Conservation (phyloP, 2,113 vertebrate genomes). For the Oriolus oriolus region DNA sequence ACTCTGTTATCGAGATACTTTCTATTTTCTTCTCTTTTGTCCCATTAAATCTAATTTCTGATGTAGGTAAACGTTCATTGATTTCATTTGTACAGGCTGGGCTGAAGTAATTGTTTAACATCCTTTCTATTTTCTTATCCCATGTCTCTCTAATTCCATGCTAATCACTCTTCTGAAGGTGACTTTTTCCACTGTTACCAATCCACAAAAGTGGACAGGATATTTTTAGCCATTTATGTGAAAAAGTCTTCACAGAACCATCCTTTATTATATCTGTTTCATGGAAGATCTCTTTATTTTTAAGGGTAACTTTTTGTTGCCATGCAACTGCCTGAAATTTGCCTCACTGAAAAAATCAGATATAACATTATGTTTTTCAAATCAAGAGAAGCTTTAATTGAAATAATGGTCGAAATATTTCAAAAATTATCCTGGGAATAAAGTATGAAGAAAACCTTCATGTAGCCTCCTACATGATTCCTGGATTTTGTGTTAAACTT, state of each 20-base stretch:
- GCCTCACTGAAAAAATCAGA: background rate
- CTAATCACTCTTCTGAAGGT: slow-evolving; percentile 25
- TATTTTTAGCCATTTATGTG: background rate
- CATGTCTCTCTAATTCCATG: slow-evolving; percentile 2
- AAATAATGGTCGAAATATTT: background rate
- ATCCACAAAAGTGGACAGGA: background rate
- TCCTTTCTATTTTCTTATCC: slow-evolving; percentile 50
- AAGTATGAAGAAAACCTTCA: background rate
- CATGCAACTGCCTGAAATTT: background rate
- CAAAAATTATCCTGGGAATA: background rate
- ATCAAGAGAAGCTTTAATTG: background rate
- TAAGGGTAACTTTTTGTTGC: background rate
- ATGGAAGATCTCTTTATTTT: background rate
- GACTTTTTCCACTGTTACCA: slow-evolving; percentile 10
- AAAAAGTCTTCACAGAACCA: background rate
- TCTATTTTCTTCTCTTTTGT: slow-evolving; percentile 57
- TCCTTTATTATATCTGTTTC: background rate
- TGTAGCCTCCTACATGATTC: background rate
- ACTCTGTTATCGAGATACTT: slow-evolving; percentile 30
- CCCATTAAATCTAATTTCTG: slow-evolving; percentile 56
- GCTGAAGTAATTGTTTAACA: slow-evolving; percentile 41
- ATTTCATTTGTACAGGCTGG: slow-evolving; percentile 65
- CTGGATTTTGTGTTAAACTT: background rate
- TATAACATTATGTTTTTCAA: background rate
- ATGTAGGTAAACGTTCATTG: slow-evolving; percentile 61